Base-by-base conservation (phyloP, 2,888 invertebrate genomes). In the Euplagia quadripunctaria region DNA sequence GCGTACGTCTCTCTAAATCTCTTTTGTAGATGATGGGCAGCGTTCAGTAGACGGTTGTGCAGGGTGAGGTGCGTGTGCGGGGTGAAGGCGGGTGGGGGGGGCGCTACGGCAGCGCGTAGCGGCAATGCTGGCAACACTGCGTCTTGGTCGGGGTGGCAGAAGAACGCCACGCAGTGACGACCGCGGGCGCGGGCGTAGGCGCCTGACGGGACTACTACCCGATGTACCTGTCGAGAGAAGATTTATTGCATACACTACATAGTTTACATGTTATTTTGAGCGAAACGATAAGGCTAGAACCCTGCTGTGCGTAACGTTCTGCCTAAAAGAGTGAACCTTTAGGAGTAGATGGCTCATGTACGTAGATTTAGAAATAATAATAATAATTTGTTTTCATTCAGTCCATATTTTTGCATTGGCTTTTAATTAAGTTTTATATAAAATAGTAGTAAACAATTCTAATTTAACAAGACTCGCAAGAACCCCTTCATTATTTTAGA, bases 91-190 rank as follows among this genome's bases (percentile, higher is more conserved):
- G 94, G 95, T 8, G 96, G 92, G 52, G 93, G 87, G 76, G 94
- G 93, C 9, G 92, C 86, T 74, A 95, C 94, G 8, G 89, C 85
- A 42, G 92, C 90, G 78, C 94, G 95, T 41, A 92, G 91, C 5
- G 96, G 96, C 74, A 97, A 89, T 16, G 96, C 92, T 43, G 96
- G 95, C 72, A 97, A 91, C 64, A 89, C 85, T 9, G 96, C 96
- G 78, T 95, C 94, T 81, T 94, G 92, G 93, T 97, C 97, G 4
- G 98, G 98, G 93, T 97, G 97, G 84, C 97, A 97, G 94, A 98
- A 98, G 94, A 97, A 97, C 49, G 97, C 97, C 79, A 98, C 97
- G 83, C 97, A 97, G 92, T 97, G 97, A n/a, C 97, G 97, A 5
- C 97, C 97, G 79, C 97, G 96, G 0, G 97, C 96, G 74, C 97